Percentiles rank a stretch among this genome's conserved stretches.
phyloP scores from a whole-genome alignment of 2,113 vertebrate genomes.

The Zapus hudsonius region DNA sequence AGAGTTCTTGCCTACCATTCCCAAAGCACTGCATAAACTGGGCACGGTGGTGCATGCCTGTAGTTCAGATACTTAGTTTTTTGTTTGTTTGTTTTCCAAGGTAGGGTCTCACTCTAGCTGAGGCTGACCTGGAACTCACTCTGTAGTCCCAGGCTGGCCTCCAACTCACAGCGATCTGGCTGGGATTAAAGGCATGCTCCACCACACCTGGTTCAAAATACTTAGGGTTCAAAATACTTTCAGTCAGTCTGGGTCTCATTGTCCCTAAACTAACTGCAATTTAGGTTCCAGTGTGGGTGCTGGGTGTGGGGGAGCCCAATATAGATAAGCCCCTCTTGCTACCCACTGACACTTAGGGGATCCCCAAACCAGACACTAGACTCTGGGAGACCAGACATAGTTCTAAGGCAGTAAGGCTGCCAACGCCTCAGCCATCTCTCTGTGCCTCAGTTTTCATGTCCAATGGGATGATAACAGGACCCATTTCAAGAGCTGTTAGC shows the following conservation, averaged over 20 bases:
- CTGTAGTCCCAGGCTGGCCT: too few species aligned
- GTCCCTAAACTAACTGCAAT: not conserved
- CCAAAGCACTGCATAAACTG: too few species aligned
- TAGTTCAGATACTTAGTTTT: too few species aligned
- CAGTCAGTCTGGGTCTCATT: not conserved
- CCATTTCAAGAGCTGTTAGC: not conserved
- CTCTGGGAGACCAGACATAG: not conserved
- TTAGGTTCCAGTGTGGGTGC: not conserved
- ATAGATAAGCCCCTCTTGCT: not conserved
- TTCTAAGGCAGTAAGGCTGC: not conserved
- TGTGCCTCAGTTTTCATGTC: not conserved
- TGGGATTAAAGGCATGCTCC: too few species aligned
- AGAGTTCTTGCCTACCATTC: too few species aligned
- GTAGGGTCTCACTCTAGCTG: too few species aligned
- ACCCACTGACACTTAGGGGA: not conserved
- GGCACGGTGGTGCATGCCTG: too few species aligned
- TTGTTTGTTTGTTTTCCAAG: too few species aligned
- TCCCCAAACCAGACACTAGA: not conserved
- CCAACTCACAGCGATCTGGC: too few species aligned
- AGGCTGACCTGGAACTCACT: too few species aligned
- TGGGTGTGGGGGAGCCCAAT: not conserved
- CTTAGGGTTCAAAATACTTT: too few species aligned
- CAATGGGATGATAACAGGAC: not conserved
- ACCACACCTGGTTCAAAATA: too few species aligned
- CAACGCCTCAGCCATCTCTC: accelerated